Base-by-base conservation (phyloP, 1,140 invertebrate species). In the Dendroctonus ponderosae region DNA sequence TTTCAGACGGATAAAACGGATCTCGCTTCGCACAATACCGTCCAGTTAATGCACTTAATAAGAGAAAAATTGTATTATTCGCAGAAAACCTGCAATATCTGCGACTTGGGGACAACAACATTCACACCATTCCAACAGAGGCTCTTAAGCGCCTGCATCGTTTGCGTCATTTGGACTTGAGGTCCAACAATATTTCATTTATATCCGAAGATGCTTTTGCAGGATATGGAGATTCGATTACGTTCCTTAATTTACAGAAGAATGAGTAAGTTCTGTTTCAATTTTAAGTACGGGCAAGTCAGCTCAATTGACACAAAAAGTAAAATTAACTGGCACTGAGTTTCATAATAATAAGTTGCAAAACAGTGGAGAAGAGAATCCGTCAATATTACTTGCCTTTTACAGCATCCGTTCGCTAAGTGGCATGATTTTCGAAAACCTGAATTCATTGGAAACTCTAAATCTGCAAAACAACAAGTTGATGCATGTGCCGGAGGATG, bases 221-320 rank as follows among this genome's bases (percentile, higher is more conserved):
- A n/a, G 89, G 90, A 15, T 96, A 90, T 72, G 93, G 93, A n/a
- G 90, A 92, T 77, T 92, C 91, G 1, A 91, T 96, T 50, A 94
- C 93, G 5, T 95, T 94, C 79, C 84, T 96, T 5, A 93, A 94
- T 76, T 79, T 96, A 41, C 92, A 95, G 73, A 94, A 94, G 79
- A 96, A 96, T 79, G 88, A 90, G 93, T 95, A 83, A 88, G 81
- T 80, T 40, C 9, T 54, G 9, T 56, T 46, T 11, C 12, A 12
- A 11, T 46, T 46, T 46, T 46, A 11, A 11, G 8, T n/a, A n/a
- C n/a, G n/a, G n/a, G n/a, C n/a, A n/a, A n/a, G n/a, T n/a, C n/a
- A n/a, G n/a, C n/a, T n/a, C 26, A 26, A 26, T 26, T 26, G 26
- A 26, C 1, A 26, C 26, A 26, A 26, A 26, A 26, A 3, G 1